Evolutionary conservation across 2,113 vertebrate genomes (phyloP).

Genomic region (Suricata suricatta): DNA sequence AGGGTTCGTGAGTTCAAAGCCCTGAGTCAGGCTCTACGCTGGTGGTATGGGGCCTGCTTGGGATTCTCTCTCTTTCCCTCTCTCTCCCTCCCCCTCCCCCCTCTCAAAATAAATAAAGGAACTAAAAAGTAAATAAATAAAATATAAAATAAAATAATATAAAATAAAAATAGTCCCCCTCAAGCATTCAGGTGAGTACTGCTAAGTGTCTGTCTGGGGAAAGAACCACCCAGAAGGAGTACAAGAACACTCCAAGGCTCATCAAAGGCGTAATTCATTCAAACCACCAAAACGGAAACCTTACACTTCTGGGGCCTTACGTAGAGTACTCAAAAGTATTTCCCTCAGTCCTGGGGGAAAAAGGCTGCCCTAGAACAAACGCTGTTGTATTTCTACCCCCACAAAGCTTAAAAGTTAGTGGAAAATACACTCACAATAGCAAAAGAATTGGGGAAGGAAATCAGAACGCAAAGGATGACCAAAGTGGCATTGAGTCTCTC

Average conservation of each 20-base stretch:
- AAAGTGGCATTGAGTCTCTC: background rate
- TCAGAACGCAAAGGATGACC: background rate
- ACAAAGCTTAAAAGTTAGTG: background rate
- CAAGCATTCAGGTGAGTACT: background rate
- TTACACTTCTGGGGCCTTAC: background rate
- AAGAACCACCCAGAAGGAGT: background rate
- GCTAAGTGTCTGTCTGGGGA: background rate
- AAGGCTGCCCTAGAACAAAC: background rate
- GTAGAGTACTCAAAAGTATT: background rate
- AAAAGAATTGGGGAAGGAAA: background rate
- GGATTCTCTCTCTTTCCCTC: no score
- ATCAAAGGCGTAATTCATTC: background rate
- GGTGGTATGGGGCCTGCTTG: no score
- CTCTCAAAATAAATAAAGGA: no score
- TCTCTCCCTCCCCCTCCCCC: no score
- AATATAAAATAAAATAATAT: background rate
- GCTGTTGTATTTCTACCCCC: background rate
- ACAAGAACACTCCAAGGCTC: background rate
- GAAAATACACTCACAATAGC: background rate
- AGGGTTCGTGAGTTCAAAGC: no score
- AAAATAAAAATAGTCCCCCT: background rate
- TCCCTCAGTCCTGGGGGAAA: background rate
- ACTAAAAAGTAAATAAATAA: no score
- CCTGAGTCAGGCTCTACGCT: background rate
- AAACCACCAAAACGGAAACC: background rate